Percentiles rank a stretch among this genome's conserved stretches.
phyloP scores from a whole-genome alignment of 2,888 invertebrate species.

The Branchipolynoe longqiensis region DNA sequence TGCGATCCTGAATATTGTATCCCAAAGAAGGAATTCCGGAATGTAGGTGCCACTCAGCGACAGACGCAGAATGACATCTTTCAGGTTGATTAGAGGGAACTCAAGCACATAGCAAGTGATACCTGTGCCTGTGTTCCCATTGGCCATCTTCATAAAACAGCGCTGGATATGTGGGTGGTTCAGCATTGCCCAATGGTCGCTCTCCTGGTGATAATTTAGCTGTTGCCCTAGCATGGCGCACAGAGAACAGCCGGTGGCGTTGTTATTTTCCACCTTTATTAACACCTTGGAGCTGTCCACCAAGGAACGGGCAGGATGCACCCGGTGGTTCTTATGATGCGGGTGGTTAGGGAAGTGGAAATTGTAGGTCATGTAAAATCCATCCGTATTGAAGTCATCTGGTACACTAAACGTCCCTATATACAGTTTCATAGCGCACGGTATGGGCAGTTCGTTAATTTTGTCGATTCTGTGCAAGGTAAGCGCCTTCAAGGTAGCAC shows the following conservation, averaged over 20 bases:
- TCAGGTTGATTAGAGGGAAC: conserved; percentile 74
- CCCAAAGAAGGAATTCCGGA: conserved; percentile 74
- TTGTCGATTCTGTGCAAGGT: conserved; percentile 71
- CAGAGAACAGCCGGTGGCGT: conserved; percentile 66
- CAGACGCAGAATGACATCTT: conserved; percentile 72
- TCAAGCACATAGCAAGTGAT: conserved; percentile 75
- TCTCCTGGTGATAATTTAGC: conserved; percentile 68
- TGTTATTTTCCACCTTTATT: conserved; percentile 71
- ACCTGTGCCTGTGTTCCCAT: conserved; percentile 66
- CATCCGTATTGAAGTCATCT: conserved; percentile 75
- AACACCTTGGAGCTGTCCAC: conserved; percentile 71
- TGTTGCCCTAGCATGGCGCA: conserved; percentile 67
- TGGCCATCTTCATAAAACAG: conserved; percentile 71
- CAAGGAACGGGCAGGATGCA: conserved; percentile 71
- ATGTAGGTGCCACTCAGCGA: conserved; percentile 70
- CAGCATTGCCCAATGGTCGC: conserved; percentile 73
- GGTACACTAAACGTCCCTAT: conserved; percentile 74
- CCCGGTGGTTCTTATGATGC: conserved; percentile 73
- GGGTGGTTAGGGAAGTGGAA: conserved; percentile 75
- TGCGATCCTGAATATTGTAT: conserved; percentile 72
- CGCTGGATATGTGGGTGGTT: conserved; percentile 74
- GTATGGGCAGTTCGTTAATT: conserved; percentile 72
- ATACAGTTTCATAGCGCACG: conserved; percentile 71
- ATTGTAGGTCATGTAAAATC: conserved; percentile 73
- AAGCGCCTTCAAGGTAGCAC: conserved; percentile 71